phyloP scores from a whole-genome alignment of 2,888 invertebrate genomes.

The Pilophorus perplexus region DNA sequence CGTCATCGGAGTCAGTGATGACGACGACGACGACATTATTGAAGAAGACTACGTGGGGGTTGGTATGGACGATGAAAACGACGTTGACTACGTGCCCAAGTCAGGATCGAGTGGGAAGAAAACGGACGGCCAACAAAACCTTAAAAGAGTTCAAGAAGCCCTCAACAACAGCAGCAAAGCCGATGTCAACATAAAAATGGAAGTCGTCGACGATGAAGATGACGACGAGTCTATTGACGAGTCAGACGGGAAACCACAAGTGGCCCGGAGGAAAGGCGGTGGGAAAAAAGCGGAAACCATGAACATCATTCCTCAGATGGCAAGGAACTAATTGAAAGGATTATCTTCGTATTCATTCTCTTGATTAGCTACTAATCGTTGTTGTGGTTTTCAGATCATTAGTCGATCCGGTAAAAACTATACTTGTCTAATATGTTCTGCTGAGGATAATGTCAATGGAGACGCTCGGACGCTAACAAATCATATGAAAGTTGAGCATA shows the following conservation, averaged over 20 bases:
- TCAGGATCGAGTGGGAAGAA: constrained; percentile 7
- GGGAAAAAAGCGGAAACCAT: constrained; percentile 43
- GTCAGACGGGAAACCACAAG: constrained; percentile 42
- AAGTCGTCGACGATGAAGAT: constrained; percentile 48
- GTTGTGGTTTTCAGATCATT: constrained; percentile 49
- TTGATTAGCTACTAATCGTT: neutral
- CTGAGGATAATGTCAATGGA: constrained; percentile 53
- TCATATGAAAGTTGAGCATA: constrained; percentile 64
- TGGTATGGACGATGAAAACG: constrained; percentile 47
- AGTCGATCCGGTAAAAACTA: constrained; percentile 55
- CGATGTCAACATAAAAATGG: constrained; percentile 43
- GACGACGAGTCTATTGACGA: constrained; percentile 44
- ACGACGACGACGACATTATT: constrained; percentile 50
- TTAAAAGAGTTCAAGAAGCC: too few relatives aligned
- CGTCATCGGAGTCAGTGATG: constrained; percentile 38
- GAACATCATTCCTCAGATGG: constrained; percentile 50
- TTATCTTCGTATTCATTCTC: neutral
- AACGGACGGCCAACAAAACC: constrained; percentile 20
- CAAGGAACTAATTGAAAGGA: too few relatives aligned
- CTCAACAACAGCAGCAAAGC: neutral
- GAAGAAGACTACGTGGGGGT: constrained; percentile 43
- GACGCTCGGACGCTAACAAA: constrained; percentile 61
- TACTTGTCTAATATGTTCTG: constrained; percentile 58
- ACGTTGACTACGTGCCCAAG: constrained; percentile 44
- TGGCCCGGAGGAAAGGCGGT: constrained; percentile 34